Base-by-base conservation (phyloP, 2,113 vertebrate genomes). In the Tretioscincus oriximinensis region DNA sequence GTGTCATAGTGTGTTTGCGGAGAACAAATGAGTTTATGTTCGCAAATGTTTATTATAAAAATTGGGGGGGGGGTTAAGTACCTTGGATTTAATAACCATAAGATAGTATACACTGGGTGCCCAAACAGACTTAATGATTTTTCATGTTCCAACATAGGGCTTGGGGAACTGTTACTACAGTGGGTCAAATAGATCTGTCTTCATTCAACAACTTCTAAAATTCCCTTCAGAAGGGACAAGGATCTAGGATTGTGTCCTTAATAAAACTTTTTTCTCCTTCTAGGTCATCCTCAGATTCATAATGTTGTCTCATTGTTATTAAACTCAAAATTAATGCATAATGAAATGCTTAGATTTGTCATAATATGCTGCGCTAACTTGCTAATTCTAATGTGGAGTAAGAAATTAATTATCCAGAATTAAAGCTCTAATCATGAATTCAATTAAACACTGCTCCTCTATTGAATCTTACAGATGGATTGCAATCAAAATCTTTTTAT, bases 381-480 rank as follows among this genome's bases (percentile, higher is more conserved):
- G 51, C 35, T 61, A 76, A 47, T 58, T 60, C 35, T 76, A 76
- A 69, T 21, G 31, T 61, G 26, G 22, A 76, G 47, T 61, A 29
- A 69, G 41, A 80, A 76, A 81, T 31, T 81, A 69, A 76, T 82
- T 70, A 63, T 26, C 58, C 5, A 61, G 47, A 68, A 8, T 69
- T 61, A 76, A 7, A 70, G 31, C 51, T 20, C 26, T 69, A 61
- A 76, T 81, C 69, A 35, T 70, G 28, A 76, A 76, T 70, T 82
- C 41, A 68, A 75, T 81, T 81, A 75, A 74, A 63, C 16, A 63
- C 69, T 70, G 47, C 21, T 85, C 81, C 82, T 82, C 9, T 78
- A 28, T 80, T 71, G 64, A 65, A 54, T 60, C 16, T 24, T 68
- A 9, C 0, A 0, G 18, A 14, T 41, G 26, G 82, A 65, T 77